phyloP scores from a whole-genome alignment of 2,797 vertebrate species.

The Erithacus rubecula region DNA sequence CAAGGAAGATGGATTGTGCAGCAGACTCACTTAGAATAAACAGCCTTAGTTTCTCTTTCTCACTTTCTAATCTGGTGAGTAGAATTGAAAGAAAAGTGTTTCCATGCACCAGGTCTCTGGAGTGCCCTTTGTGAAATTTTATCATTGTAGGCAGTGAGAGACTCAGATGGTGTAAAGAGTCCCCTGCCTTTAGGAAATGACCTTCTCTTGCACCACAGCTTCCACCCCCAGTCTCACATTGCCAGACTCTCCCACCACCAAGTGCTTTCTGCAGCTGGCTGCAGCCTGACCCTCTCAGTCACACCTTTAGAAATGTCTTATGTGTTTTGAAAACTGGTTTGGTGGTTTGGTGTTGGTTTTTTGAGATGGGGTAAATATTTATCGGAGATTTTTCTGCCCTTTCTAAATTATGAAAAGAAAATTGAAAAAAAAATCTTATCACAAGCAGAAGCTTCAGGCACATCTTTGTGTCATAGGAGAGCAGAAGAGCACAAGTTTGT shows the following conservation, averaged over 20 bases:
- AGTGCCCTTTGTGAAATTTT: background rate
- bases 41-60: background rate
- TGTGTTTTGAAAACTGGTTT: background rate
- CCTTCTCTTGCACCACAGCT: conserved; percentile 1
- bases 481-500: background rate
- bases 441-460: background rate
- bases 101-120: background rate
- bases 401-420: background rate
- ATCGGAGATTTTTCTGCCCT: rapidly evolving
- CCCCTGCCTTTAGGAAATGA: background rate
- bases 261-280: background rate
- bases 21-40: background rate
- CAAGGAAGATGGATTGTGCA: background rate
- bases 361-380: background rate
- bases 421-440: background rate
- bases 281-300: background rate
- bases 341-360: background rate
- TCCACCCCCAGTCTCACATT: background rate
- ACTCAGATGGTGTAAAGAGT: background rate
- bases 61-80: background rate
- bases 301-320: background rate
- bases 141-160: background rate
- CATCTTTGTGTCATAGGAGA: background rate
- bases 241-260: background rate
- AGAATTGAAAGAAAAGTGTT: conserved; percentile 1